Evolutionary conservation across 2,888 invertebrate genomes (phyloP).

Genomic region (Myopa tessellatipennis): DNA sequence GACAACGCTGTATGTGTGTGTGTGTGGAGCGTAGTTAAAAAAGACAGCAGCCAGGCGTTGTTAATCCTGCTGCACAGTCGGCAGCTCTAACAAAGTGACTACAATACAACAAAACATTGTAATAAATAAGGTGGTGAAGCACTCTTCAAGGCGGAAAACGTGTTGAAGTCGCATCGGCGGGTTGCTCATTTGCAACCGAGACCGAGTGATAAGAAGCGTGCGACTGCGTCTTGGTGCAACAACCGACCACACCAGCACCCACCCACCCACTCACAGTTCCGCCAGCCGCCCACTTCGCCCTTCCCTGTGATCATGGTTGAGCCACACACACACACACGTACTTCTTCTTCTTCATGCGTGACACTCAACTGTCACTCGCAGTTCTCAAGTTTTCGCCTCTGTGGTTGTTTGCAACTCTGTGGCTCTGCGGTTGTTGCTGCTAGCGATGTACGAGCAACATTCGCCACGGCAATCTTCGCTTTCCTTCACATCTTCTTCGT

Average conservation of each 20-base stretch:
- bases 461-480: neutral
- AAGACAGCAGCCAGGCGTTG: neutral
- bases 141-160: slow-evolving; percentile 25
- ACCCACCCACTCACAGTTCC: neutral
- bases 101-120: neutral
- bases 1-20: neutral
- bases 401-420: neutral
- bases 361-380: slow-evolving; percentile 21
- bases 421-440: slow-evolving; percentile 19
- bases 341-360: slow-evolving; percentile 3
- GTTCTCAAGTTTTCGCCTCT: slow-evolving; percentile 1
- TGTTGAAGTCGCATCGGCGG: slow-evolving; percentile 23
- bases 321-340: neutral
- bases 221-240: neutral
- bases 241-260: no score
- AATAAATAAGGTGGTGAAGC: neutral
- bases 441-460: slow-evolving; percentile 19
- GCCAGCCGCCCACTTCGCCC: no score
- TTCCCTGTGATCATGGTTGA: neutral
- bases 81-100: neutral
- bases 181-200: slow-evolving; percentile 27
- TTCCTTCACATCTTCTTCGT: neutral
- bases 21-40: neutral
- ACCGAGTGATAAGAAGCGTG: neutral
- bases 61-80: neutral